Evolutionary conservation across 1,140 invertebrate species (phyloP), one percentile per base, ranked within the genome.

Genomic region (Cyrtorhinus lividipennis): DNA sequence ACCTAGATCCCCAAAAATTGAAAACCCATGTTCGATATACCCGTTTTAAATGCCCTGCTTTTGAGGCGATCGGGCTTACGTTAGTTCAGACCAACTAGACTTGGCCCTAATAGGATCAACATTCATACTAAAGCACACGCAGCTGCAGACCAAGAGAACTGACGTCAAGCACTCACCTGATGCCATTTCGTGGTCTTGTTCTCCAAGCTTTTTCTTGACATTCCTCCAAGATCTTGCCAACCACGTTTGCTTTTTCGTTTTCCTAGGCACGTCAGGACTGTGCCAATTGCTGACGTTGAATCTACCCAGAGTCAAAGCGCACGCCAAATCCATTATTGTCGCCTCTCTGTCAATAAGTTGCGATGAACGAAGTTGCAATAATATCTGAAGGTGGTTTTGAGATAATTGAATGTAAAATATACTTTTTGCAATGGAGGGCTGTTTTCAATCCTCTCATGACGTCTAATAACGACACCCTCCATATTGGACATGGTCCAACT

Each of bases 221-320:
- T n/a, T n/a, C n/a, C n/a, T n/a, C n/a, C n/a, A n/a, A n/a, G 30
- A 15, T 38, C 15, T 15, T 38, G 30, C 30, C 30, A 38, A 15
- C 30, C 15, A 8, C 5, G 30, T 38, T 38, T 38, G 48, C 20
- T 44, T 44, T 10, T 44, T 44, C 38, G 38, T 15, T 20, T 53
- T 53, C 20, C 20, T 8, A 20, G 48, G 48, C 10, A 53, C 48
- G 18, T 53, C 48, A 10, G 20, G 48, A 5, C 10, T 20, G 20
- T 53, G 48, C 48, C 48, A 53, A 53, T 53, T 53, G 48, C 48
- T 53, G 8, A 53, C 48, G 18, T 53, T 53, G 48, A 53, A 12
- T 22, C 12, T 10, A 22, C 48, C 48, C 48, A 53, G 8, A 5
- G 48, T 53, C 48, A 53, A 20, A 22, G 48, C 48, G 5, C 12